Evolutionary conservation across 2,797 vertebrate genomes (phyloP), one percentile per base, ranked within the genome.

Genomic region (Pantherophis alleghaniensis): DNA sequence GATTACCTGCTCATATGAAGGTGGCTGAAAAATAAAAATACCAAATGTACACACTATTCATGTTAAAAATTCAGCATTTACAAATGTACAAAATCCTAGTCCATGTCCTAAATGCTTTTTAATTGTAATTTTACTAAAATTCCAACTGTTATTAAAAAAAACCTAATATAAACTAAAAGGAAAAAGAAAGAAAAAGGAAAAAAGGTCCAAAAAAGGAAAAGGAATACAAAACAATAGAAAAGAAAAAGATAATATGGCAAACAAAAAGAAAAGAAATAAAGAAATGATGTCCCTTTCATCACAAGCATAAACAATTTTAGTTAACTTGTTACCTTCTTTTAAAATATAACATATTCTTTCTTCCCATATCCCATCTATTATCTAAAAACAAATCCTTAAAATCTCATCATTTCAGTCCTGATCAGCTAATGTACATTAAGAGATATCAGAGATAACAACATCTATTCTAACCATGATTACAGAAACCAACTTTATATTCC

Each of bases 1-100:
- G 97, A 99, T 99, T 97, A 99, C 99, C 98, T 99, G 99, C 94
- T 99, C 98, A 94, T 99, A 99, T 28, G 99, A 99, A 28, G 99
- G 99, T 26, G 99, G 98, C 98, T 98, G 95, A 95, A 97, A 97
- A 96, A 97, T 0, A 96, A 95, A 97, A 88, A 94, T 93, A 94
- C 22, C n/a, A 95, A 74, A 93, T 94, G 91, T 59, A 94, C 93
- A 94, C 90, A 26, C 4, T 53, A 12, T 92, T 42, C 13, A 94
- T 47, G 87, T 56, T 93, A 20, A 53, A 47, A 1, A 61, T 5
- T 7, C 32, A 91, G 24, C 88, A 42, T 57, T 83, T 63, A 12
- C 57, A 22, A 28, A 83, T 37, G 6, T 63, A 93, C 83, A 92
- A 90, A 83, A 83, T 83, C 20, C 74, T 83, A 47, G 37, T 86